phyloP scores from a whole-genome alignment of 2,797 vertebrate species.

The Lepidocolaptes lacrymiger region DNA sequence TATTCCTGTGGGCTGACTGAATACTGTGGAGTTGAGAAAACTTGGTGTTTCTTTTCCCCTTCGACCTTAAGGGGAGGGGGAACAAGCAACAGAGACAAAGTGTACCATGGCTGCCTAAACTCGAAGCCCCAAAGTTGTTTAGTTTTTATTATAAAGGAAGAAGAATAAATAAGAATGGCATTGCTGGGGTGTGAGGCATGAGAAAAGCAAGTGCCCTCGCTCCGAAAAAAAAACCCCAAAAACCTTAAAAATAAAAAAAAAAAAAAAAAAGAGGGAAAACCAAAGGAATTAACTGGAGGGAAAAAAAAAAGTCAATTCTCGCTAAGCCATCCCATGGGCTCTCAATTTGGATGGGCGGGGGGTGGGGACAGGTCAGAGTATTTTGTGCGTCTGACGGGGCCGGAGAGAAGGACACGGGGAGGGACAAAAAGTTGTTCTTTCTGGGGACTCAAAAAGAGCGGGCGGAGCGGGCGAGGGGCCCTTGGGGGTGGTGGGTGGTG shows the following conservation, averaged over 20 bases:
- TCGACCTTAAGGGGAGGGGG: conserved; percentile 41
- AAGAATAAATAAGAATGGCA: conserved; percentile 52
- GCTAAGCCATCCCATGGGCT: conserved; percentile 27
- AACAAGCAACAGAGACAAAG: conserved; percentile 54
- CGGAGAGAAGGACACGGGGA: conserved; percentile 18
- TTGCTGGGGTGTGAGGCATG: conserved; percentile 62
- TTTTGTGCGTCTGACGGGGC: conserved; percentile 72
- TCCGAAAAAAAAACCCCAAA: not conserved
- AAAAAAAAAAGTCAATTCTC: conserved; percentile 30
- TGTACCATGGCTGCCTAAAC: conserved; percentile 43
- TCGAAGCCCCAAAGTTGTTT: conserved; percentile 10
- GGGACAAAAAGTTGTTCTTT: not conserved
- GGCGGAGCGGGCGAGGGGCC: not conserved
- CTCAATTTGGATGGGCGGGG: conserved; percentile 19
- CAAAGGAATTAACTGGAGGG: conserved; percentile 1
- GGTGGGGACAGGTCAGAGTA: conserved; percentile 39
- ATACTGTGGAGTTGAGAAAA: conserved; percentile 54
- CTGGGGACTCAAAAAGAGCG: not conserved
- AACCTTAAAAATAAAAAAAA: too few species aligned
- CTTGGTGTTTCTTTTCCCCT: conserved; percentile 62
- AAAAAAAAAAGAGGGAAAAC: not conserved
- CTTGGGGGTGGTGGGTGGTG: accelerated
- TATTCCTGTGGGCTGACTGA: conserved; percentile 77
- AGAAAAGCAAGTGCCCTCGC: conserved; percentile 50
- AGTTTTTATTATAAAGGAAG: not conserved